Base-by-base conservation (phyloP, 1,140 invertebrate genomes). In the Hormaphis cornu region DNA sequence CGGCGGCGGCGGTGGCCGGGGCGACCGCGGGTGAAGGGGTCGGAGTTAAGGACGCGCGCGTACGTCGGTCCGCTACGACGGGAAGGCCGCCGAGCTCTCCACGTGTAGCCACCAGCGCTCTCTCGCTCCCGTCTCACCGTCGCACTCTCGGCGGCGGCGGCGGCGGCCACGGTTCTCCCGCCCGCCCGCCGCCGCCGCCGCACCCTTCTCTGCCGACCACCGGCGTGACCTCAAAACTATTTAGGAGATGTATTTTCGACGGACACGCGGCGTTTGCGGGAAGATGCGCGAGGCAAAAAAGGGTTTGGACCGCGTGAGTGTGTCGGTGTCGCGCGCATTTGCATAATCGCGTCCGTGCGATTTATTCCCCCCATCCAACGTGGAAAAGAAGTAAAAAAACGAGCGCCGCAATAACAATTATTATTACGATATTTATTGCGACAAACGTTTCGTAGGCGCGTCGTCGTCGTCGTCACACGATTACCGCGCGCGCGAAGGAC, bases 201-300 rank as follows among this genome's bases (percentile, higher is more conserved):
- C 42, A 10, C 42, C 42, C 42, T 4, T n/a, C 16, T 12, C 16
- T 46, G 16, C 42, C 5, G 18, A 14, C 14, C 14, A 37, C 35
- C n/a, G n/a, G 59, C 42, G 42, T 63, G 59, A 63, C 59, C 59
- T 44, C 59, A 63, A 63, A 63, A 63, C 59, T 63, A 63, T 63
- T 63, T 63, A 48, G 59, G 59, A 63, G n/a, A n/a, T n/a, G n/a
- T 63, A 63, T 46, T 63, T 63, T 63, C 26, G 59, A 42, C n/a
- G n/a, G n/a, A n/a, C n/a, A n/a, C n/a, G n/a, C n/a, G n/a, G n/a
- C n/a, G n/a, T n/a, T n/a, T 63, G 59, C 30, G 59, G 48, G 42
- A 63, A 63, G 22, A 42, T 42, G 56, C 40, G 7, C 35, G 28
- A 61, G 16, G 30, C 28, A 48, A 63, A 63, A 63, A 63, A 63